Conservation (phyloP, 1,140 invertebrate genomes). For the Trinorchestia longiramus region DNA sequence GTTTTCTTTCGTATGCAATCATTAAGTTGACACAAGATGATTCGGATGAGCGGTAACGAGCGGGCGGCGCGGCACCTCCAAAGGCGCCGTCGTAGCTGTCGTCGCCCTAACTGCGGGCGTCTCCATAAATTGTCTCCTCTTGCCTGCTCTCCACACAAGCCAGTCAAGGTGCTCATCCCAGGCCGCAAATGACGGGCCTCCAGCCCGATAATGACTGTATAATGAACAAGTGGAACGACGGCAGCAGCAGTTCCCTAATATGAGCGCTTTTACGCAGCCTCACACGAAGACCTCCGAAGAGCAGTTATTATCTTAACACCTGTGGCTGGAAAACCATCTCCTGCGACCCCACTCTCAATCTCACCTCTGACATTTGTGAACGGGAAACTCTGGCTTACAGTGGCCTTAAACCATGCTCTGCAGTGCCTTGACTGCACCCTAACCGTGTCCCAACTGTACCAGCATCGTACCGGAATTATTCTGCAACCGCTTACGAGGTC, state of each 20-base stretch:
- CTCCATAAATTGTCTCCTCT: slow-evolving; percentile 41
- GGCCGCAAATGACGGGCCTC: slow-evolving; percentile 45
- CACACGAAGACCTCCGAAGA: slow-evolving; percentile 41
- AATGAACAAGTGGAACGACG: slow-evolving; percentile 49
- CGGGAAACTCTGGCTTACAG: not conserved
- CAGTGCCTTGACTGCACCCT: not conserved
- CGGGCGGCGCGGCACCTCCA: slow-evolving; percentile 18
- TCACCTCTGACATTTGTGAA: slow-evolving; percentile 41
- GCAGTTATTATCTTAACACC: slow-evolving; percentile 42
- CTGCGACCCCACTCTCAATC: slow-evolving; percentile 22
- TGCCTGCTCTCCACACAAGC: slow-evolving; percentile 51
- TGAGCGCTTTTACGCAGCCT: slow-evolving; percentile 21
- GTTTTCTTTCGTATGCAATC: slow-evolving; percentile 39
- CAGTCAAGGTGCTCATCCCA: slow-evolving; percentile 24
- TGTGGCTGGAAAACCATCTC: slow-evolving; percentile 37
- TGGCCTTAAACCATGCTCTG: not conserved
- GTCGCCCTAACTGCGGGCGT: slow-evolving; percentile 36
- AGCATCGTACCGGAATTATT: not conserved
- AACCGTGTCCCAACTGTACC: not conserved
- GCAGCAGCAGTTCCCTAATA: slow-evolving; percentile 44
- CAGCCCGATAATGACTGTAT: slow-evolving; percentile 52
- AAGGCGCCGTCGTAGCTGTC: slow-evolving; percentile 32
- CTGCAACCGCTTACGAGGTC: not conserved
- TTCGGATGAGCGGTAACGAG: slow-evolving; percentile 28
- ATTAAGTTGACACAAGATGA: slow-evolving; percentile 45